Percentiles rank a stretch among this genome's conserved stretches.
These are phyloP conservation scores for Apantesis nais DNA, from an alignment of 2,888 invertebrate species.

Conservation along the genomic window DNA sequence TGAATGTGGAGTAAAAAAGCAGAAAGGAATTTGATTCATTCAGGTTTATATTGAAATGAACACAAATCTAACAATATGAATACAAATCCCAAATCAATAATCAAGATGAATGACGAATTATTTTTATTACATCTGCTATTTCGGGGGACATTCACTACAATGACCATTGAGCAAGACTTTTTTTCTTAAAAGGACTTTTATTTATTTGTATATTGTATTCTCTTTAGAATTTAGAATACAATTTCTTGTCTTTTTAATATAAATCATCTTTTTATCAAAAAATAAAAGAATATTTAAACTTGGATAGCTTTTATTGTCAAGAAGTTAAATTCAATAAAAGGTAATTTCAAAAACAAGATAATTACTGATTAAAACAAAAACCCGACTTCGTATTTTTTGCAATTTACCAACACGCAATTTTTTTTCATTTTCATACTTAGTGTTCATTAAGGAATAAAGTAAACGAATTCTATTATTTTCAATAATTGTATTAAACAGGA, in stretches of 20 bases:
- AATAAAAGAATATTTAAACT: too few species aligned
- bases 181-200: background rate
- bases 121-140: background rate
- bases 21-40: background rate
- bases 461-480: too few species aligned
- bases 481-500: too few species aligned
- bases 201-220: too few species aligned
- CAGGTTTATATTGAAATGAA: constrained; percentile 4
- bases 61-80: background rate
- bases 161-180: background rate
- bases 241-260: background rate
- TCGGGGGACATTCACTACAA: background rate
- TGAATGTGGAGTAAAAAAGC: background rate
- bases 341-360: too few species aligned
- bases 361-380: too few species aligned
- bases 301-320: too few species aligned
- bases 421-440: too few species aligned
- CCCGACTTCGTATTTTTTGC: too few species aligned
- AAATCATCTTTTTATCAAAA: background rate
- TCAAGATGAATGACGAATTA: background rate
- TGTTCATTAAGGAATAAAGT: too few species aligned
- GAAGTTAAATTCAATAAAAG: background rate
- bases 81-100: constrained; percentile 3
- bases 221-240: background rate
- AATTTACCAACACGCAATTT: too few species aligned